Percentiles rank a stretch among this genome's conserved stretches.
phyloP scores from a whole-genome alignment of 2,888 invertebrate species.

The Brachypterus glaber region DNA sequence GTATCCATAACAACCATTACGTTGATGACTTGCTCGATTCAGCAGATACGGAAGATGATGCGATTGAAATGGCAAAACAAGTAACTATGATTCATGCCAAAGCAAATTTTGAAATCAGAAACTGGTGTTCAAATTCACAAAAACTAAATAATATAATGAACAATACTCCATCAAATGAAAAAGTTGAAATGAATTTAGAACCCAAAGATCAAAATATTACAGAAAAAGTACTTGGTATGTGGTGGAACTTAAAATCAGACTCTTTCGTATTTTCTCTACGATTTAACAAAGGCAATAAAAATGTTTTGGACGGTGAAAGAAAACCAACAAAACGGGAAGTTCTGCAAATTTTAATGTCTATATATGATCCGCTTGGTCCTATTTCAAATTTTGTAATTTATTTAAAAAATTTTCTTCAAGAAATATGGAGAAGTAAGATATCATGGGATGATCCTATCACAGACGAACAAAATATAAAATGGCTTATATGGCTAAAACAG shows the following conservation, averaged over 20 bases:
- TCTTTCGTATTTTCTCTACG: conserved; percentile 5
- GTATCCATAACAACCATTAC: conserved; percentile 16
- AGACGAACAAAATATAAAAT: conserved; percentile 16
- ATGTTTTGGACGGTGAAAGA: conserved; percentile 8
- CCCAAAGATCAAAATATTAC: too few relatives aligned
- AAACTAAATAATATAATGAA: conserved; percentile 5
- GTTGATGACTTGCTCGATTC: conserved; percentile 19
- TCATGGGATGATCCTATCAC: conserved; percentile 16
- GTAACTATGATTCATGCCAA: too few relatives aligned
- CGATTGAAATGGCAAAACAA: too few relatives aligned
- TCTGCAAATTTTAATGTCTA: conserved; percentile 12
- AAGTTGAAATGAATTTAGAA: too few relatives aligned
- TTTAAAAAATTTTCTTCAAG: conserved; percentile 15
- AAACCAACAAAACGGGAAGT: conserved; percentile 16
- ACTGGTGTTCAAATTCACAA: conserved; percentile 23
- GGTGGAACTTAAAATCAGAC: conserved; percentile 10
- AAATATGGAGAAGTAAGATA: conserved; percentile 10
- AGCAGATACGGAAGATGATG: conserved; percentile 15
- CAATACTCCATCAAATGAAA: too few relatives aligned
- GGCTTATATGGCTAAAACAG: conserved; percentile 19
- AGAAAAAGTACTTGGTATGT: conserved; percentile 14
- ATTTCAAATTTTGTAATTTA: conserved; percentile 17
- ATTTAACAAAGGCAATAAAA: conserved; percentile 13
- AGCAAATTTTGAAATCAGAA: conserved; percentile 16
- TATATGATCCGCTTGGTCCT: conserved; percentile 14